Base-by-base conservation (phyloP, 2,888 invertebrate species). In the Andrena dorsata region DNA sequence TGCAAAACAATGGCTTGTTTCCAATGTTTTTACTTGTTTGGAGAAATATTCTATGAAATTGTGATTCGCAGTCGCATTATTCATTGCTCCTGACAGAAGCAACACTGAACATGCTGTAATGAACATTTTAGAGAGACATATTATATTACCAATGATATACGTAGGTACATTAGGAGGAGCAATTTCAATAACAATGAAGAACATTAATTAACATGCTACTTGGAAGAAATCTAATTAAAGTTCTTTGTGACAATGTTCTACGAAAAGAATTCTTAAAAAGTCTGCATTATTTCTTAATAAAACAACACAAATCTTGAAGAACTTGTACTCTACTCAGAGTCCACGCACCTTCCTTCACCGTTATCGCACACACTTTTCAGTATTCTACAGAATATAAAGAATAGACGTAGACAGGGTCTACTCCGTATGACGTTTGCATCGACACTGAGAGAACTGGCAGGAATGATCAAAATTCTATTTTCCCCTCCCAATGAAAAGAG, bases 381-480 rank as follows among this genome's bases (percentile, higher is more conserved):
- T n/a, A 0, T 16, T 16, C 47, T 10, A 16, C 10, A 8, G 16
- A 47, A 47, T 47, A 49, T 13, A 2, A 49, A 49, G n/a, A n/a
- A 49, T n/a, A 49, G 6, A 5, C n/a, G 8, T 49, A n/a, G 49
- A 5, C 6, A 49, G 0, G 35, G 49, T 49, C n/a, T 49, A 16
- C n/a, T n/a, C n/a, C 6, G 49, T n/a, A 0, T 2, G 49, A 2
- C 6, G 49, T n/a, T n/a, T n/a, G n/a, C n/a, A 49, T 49, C 49
- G 49, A n/a, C n/a, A n/a, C 49, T n/a, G 49, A 49, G 49, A n/a
- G 49, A n/a, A n/a, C 49, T 49, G n/a, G 16, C 49, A n/a, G 49
- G 6, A n/a, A 6, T n/a, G 49, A 49, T 49, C 0, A 49, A 49
- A n/a, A 49, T 49, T 49, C 49, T 49, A n/a, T 49, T 49, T 6